These are phyloP conservation scores for Scortum barcoo DNA, from an alignment of 2,113 vertebrate genomes.

Conservation along the genomic window DNA sequence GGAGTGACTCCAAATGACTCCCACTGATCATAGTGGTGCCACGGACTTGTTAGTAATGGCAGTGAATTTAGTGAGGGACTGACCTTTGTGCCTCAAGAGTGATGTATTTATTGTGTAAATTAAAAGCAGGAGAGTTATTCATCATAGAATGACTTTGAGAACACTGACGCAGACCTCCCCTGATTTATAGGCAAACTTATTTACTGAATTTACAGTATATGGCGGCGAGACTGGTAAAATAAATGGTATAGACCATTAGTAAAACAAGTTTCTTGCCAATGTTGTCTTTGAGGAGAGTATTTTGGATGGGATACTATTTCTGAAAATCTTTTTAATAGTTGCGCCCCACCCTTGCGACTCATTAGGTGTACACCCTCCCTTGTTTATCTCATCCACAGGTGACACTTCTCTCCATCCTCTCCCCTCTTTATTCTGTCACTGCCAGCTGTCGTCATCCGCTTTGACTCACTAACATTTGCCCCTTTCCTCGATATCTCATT, in stretches of 20 bases:
- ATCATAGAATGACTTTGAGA: slow-evolving; percentile 39
- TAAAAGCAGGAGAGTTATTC: slow-evolving; percentile 58
- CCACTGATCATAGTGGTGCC: slow-evolving; percentile 25
- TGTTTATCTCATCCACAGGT: slow-evolving; percentile 39
- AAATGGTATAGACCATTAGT: neutral
- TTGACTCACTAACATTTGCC: slow-evolving; percentile 44
- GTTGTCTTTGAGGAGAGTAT: neutral
- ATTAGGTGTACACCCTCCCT: slow-evolving; percentile 11
- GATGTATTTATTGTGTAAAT: slow-evolving; percentile 57
- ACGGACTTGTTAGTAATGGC: slow-evolving; percentile 33
- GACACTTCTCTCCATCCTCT: slow-evolving; percentile 20
- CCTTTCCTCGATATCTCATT: slow-evolving; percentile 63
- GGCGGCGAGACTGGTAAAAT: neutral
- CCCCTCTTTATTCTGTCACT: slow-evolving; percentile 22
- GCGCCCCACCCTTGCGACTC: slow-evolving; percentile 27
- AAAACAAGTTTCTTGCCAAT: neutral
- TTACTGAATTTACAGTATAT: neutral
- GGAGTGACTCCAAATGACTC: slow-evolving; percentile 33
- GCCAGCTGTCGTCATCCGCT: slow-evolving; percentile 35
- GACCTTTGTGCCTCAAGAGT: slow-evolving; percentile 56
- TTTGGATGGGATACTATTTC: neutral
- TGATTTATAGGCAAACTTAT: slow-evolving; percentile 34
- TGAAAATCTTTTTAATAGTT: neutral
- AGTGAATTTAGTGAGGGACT: slow-evolving; percentile 52
- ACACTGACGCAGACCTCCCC: neutral